phyloP scores from a whole-genome alignment of 2,888 invertebrate species.

The Amphipyra tragopoginis region DNA sequence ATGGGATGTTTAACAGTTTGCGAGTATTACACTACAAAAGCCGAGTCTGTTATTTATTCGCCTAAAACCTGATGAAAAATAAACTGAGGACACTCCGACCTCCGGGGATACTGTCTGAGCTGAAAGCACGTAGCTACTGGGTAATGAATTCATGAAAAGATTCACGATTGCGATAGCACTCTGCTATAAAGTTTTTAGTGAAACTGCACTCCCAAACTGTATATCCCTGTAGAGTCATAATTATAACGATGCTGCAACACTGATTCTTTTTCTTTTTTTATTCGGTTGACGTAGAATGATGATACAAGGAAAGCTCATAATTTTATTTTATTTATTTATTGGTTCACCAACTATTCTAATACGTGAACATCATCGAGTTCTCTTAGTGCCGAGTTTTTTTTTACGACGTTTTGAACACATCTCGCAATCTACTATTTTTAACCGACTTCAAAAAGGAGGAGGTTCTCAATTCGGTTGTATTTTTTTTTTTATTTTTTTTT shows the following conservation, averaged over 20 bases:
- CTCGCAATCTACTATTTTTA: not conserved
- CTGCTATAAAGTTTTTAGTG: conserved; percentile 27
- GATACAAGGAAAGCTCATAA: conserved; percentile 7
- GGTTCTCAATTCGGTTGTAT: too few species aligned
- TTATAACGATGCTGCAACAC: conserved; percentile 13
- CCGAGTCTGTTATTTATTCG: conserved; percentile 52
- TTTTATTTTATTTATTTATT: too few species aligned
- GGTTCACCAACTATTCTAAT: too few species aligned
- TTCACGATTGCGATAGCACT: conserved; percentile 28
- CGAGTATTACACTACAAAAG: conserved; percentile 50
- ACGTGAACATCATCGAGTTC: not conserved
- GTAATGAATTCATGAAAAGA: conserved; percentile 53
- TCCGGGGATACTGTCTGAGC: conserved; percentile 22
- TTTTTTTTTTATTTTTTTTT: too few species aligned
- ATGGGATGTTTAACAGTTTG: conserved; percentile 61
- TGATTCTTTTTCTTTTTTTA: conserved; percentile 17
- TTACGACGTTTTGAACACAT: not conserved
- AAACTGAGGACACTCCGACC: conserved; percentile 36
- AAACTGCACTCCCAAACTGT: conserved; percentile 6
- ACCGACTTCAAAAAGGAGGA: too few species aligned
- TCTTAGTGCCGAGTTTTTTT: not conserved
- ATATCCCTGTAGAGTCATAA: conserved; percentile 9
- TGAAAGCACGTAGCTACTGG: conserved; percentile 19
- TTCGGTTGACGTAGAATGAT: conserved; percentile 8
- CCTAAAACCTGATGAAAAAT: conserved; percentile 55